phyloP scores from a whole-genome alignment of 2,888 invertebrate species.

The Drosophila lutescens region DNA sequence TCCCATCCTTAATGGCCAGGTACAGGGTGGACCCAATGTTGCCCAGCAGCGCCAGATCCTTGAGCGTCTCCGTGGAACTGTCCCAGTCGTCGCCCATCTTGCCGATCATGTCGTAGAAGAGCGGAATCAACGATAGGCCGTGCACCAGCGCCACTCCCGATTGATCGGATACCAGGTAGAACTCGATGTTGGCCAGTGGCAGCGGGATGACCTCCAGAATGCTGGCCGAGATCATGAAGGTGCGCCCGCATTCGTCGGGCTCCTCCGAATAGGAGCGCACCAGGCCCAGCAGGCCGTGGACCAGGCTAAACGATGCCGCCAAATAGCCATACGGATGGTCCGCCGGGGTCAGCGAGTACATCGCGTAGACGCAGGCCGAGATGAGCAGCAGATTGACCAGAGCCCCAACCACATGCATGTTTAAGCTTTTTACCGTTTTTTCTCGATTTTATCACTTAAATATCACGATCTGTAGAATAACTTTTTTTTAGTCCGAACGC shows the following conservation, averaged over 20 bases:
- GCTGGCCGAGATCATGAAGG: conserved; percentile 46
- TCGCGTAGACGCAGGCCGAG: conserved; percentile 54
- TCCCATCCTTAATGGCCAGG: conserved; percentile 57
- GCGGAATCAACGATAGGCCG: conserved; percentile 62
- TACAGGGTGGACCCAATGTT: conserved; percentile 67
- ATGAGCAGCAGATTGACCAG: conserved; percentile 45
- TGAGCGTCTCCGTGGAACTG: conserved; percentile 51
- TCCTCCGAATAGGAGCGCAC: conserved; percentile 26
- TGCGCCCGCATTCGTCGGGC: conserved; percentile 20
- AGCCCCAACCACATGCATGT: conserved; percentile 11
- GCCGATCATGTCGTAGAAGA: conserved; percentile 65
- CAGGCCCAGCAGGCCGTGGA: conserved; percentile 65
- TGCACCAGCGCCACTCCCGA: conserved; percentile 65
- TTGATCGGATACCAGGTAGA: conserved; percentile 58
- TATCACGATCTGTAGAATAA: background rate
- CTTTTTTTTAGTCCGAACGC: background rate
- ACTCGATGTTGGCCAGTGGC: conserved; percentile 73
- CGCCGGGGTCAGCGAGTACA: conserved; percentile 47
- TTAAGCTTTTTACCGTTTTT: background rate
- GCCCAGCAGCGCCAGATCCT: conserved; percentile 65
- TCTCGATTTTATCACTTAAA: background rate
- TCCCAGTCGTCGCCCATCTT: conserved; percentile 58
- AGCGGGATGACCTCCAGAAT: conserved; percentile 66
- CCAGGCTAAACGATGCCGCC: conserved; percentile 63
- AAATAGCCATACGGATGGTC: conserved; percentile 63